These are phyloP conservation scores for Sycophaga agraensis DNA, from an alignment of 1,140 invertebrate genomes.

Conservation along the genomic window DNA sequence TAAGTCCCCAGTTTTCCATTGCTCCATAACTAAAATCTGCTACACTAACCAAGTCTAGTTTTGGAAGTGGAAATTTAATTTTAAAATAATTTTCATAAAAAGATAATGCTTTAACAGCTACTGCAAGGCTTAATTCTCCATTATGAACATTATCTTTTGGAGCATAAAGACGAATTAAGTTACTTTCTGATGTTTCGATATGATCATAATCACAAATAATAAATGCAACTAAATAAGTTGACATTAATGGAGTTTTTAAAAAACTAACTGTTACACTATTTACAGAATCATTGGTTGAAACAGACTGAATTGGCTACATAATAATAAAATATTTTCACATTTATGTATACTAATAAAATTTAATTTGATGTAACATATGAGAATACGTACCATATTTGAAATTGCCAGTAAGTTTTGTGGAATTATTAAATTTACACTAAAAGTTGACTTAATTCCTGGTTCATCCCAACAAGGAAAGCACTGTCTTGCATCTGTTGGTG, in stretches of 20 bases:
- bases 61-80: conserved; percentile 92
- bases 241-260: conserved; percentile 91
- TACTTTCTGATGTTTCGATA: conserved; percentile 77
- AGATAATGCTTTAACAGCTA: conserved; percentile 81
- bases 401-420: conserved; percentile 77
- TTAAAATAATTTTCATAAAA: conserved; percentile 95
- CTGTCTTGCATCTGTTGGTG: conserved; percentile 87
- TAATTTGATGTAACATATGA: too few relatives aligned
- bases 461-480: conserved; percentile 99
- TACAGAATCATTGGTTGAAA: not conserved
- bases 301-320: conserved; percentile 40
- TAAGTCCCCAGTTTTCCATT: conserved; percentile 96
- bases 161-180: conserved; percentile 88
- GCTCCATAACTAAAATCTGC: conserved; percentile 89
- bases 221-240: conserved; percentile 91
- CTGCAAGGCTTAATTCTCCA: conserved; percentile 87
- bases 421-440: conserved; percentile 84
- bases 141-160: conserved; percentile 90
- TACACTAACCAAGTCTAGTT: conserved; percentile 94
- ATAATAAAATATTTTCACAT: not conserved
- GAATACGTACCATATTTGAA: conserved; percentile 85
- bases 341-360: not conserved
- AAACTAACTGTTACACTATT: conserved; percentile 70
- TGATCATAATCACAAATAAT: conserved; percentile 94
- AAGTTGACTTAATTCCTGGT: conserved; percentile 91